Percentiles rank a stretch among this genome's conserved stretches.
phyloP scores from a whole-genome alignment of 2,888 invertebrate species.

The Morpho helenor region DNA sequence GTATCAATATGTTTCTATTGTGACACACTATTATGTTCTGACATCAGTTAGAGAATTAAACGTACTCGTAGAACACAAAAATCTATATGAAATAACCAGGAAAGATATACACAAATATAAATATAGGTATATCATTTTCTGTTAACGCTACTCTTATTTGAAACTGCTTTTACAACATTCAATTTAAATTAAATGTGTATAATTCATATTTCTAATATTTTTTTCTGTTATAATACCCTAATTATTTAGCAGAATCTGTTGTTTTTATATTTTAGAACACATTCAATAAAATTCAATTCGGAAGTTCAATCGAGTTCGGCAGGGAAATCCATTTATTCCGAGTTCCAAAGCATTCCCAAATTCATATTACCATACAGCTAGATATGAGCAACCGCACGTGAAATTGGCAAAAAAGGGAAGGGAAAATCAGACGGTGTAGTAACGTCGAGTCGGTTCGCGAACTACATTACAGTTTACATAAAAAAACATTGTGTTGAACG shows the following conservation, averaged over 20 bases:
- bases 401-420: conserved; percentile 61
- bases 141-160: background rate
- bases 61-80: too few relatives aligned
- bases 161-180: too few relatives aligned
- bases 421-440: conserved; percentile 62
- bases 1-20: too few relatives aligned
- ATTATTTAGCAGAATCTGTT: background rate
- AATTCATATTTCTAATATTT: too few relatives aligned
- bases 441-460: conserved; percentile 70
- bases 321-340: conserved; percentile 18
- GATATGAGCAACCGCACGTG: conserved; percentile 68
- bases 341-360: conserved; percentile 21
- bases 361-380: conserved; percentile 36
- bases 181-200: too few relatives aligned
- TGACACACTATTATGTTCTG: too few relatives aligned
- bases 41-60: too few relatives aligned
- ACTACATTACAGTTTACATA: conserved; percentile 79
- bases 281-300: conserved; percentile 15
- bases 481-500: conserved; percentile 78
- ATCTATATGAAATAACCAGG: background rate
- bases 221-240: background rate
- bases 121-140: background rate
- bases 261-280: background rate
- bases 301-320: conserved; percentile 14
- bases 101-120: background rate